Conservation (phyloP, 1,140 invertebrate species). For the Halictus rubicundus region DNA sequence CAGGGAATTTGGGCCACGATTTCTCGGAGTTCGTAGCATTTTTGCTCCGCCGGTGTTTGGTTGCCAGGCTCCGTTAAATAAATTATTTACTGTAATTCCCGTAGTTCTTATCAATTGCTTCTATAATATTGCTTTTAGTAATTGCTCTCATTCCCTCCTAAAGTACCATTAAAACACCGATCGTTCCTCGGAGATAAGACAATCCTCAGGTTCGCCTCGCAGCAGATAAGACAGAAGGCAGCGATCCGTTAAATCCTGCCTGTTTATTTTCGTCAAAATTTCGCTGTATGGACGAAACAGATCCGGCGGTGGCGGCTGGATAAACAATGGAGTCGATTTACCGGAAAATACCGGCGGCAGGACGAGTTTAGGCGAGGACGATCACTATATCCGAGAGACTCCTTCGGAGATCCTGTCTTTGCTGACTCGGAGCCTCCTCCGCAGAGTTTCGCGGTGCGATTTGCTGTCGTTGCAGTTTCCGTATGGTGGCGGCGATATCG, state of each 20-base stretch:
- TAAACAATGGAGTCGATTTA: conserved; percentile 4
- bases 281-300: not conserved
- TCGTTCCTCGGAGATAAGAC: too few species aligned
- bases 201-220: not conserved
- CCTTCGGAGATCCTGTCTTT: not conserved
- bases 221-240: not conserved
- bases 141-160: too few species aligned
- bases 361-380: not conserved
- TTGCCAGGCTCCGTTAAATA: too few species aligned
- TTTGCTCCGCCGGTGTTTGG: too few species aligned
- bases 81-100: too few species aligned
- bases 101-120: too few species aligned
- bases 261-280: not conserved
- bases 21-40: too few species aligned
- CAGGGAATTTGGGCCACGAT: too few species aligned
- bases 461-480: not conserved
- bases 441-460: conserved; percentile 1
- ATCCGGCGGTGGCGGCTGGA: not conserved
- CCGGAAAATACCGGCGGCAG: not conserved
- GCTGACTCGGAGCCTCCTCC: not conserved
- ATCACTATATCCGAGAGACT: not conserved
- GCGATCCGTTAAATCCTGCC: not conserved
- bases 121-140: too few species aligned
- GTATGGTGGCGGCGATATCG: not conserved
- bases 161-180: too few species aligned